Evolutionary conservation across 2,888 invertebrate genomes (phyloP).

Genomic region (Emmelina monodactyla): DNA sequence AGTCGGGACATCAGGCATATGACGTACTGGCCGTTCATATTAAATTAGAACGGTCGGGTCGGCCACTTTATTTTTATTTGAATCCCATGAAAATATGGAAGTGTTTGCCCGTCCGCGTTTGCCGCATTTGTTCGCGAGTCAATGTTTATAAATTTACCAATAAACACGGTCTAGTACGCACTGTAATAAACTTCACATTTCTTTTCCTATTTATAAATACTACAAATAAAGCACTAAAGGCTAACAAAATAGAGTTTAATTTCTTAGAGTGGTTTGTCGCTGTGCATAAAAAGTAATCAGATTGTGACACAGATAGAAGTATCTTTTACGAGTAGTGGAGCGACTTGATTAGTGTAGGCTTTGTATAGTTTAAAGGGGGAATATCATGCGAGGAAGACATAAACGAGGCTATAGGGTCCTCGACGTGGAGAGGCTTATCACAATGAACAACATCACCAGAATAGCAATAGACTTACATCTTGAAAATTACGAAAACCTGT

Average conservation of each 20-base stretch:
- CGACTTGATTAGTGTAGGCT: constrained; percentile 37
- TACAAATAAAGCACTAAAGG: no score
- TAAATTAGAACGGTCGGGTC: constrained; percentile 58
- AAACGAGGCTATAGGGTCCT: constrained; percentile 34
- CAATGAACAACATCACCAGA: no score
- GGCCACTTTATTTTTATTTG: constrained; percentile 62
- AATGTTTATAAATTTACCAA: constrained; percentile 63
- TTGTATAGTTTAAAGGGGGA: constrained; percentile 36
- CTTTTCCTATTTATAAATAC: no score
- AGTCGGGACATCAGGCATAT: constrained; percentile 48
- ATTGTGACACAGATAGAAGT: constrained; percentile 48
- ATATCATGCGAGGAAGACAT: constrained; percentile 48
- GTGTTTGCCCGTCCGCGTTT: constrained; percentile 48
- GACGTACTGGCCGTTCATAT: constrained; percentile 55
- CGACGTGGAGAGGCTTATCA: no score
- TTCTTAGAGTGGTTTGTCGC: constrained; percentile 39
- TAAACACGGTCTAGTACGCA: constrained; percentile 43
- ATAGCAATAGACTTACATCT: no score
- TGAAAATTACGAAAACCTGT: no score
- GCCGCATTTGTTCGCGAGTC: constrained; percentile 50
- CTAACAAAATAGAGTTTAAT: no score
- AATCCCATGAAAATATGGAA: constrained; percentile 61
- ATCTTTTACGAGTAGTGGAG: constrained; percentile 33
- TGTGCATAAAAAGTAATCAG: constrained; percentile 45
- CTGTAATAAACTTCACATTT: no score